phyloP scores from a whole-genome alignment of 2,888 invertebrate genomes.

The Autographa pulchrina region DNA sequence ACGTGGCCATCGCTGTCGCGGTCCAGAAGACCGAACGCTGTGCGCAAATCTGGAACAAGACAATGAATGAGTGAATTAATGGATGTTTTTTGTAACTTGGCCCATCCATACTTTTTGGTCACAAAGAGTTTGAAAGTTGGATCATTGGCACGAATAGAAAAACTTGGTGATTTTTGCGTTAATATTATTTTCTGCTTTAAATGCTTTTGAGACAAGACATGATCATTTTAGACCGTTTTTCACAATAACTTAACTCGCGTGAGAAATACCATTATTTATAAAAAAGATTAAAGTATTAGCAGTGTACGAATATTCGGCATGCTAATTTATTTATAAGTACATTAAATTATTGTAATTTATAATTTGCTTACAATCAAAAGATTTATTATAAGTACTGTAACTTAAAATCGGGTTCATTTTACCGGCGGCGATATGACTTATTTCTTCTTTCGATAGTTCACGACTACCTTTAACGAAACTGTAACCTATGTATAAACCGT shows the following conservation, averaged over 20 bases:
- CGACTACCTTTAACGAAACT: background rate
- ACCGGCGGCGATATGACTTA: background rate
- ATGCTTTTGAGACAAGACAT: background rate
- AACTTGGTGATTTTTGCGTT: no score
- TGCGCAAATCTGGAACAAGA: conserved; percentile 92
- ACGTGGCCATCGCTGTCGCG: conserved; percentile 94
- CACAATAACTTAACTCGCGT: no score
- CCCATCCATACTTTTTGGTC: no score
- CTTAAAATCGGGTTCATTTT: background rate
- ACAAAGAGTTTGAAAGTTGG: no score
- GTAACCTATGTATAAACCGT: background rate
- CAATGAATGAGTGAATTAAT: conserved; percentile 19
- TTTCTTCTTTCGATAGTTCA: background rate
- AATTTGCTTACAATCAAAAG: background rate
- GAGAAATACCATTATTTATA: no score
- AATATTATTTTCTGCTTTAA: no score
- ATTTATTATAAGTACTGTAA: background rate
- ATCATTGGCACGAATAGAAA: no score
- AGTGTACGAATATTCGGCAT: no score
- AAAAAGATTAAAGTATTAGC: no score
- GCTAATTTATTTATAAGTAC: no score
- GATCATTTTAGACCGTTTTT: background rate
- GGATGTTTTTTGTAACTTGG: no score
- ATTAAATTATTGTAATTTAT: no score
- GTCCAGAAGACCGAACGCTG: conserved; percentile 94